Conservation (phyloP, 2,797 vertebrate species). For the Poecilia picta region DNA sequence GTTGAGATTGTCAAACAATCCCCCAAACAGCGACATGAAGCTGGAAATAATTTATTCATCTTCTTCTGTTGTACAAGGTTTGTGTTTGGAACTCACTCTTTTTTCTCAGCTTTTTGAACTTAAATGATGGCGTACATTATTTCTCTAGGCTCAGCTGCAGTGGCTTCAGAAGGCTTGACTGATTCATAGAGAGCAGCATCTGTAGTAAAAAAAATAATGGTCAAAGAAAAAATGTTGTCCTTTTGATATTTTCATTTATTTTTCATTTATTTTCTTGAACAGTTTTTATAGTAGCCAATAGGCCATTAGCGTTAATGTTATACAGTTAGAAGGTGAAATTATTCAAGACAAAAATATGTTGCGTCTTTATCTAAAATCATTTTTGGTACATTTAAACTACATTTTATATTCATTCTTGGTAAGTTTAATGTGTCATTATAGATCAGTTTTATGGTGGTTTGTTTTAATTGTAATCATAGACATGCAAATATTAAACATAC, state of each 20-base stretch:
- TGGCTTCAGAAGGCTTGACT: not conserved
- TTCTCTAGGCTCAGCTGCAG: not conserved
- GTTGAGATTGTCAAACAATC: not conserved
- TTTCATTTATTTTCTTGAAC: not conserved
- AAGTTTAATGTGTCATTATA: not conserved
- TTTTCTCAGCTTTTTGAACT: not conserved
- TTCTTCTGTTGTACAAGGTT: not conserved
- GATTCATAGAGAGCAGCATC: not conserved
- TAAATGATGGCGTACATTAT: not conserved
- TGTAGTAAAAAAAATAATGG: fast-evolving
- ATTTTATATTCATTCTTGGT: not conserved
- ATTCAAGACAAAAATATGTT: not conserved
- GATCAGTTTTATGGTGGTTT: not conserved
- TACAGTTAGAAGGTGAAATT: not conserved
- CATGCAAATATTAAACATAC: not conserved
- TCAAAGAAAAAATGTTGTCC: too few relatives aligned
- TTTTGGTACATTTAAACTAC: not conserved
- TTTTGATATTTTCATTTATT: not conserved
- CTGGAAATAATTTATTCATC: not conserved
- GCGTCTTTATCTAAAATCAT: not conserved
- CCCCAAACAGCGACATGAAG: not conserved
- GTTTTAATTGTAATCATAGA: not conserved
- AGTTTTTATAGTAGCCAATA: not conserved
- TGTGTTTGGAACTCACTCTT: slow-evolving; percentile 7
- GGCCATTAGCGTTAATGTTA: not conserved